Evolutionary conservation across 2,888 invertebrate genomes (phyloP).

Genomic region (Notodonta dromedarius): DNA sequence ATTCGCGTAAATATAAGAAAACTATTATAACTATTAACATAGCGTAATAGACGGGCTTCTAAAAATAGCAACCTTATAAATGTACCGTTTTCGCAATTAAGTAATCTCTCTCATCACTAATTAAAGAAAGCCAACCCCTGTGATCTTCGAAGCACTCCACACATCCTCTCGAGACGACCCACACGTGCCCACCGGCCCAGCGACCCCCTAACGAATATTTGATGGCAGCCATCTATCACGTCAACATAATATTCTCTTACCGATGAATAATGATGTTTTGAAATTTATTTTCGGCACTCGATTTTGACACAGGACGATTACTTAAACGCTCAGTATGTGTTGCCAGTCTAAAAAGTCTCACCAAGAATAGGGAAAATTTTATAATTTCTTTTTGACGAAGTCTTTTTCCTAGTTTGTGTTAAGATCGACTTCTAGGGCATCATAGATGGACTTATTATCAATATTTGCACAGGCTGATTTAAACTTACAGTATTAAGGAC

Average conservation of each 20-base stretch:
- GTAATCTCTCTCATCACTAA: constrained; percentile 4
- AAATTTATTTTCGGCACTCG: constrained; percentile 59
- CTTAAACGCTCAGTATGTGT: constrained; percentile 32
- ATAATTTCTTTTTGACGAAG: no score
- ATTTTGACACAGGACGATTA: constrained; percentile 54
- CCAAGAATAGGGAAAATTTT: neutral
- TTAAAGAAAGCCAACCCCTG: neutral
- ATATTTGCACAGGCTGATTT: no score
- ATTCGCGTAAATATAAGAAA: no score
- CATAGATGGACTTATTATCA: no score
- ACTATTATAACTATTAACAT: no score
- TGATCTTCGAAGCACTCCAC: constrained; percentile 2
- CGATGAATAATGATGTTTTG: constrained; percentile 72
- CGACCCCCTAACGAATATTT: constrained; percentile 54
- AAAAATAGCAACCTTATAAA: no score
- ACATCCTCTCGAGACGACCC: constrained; percentile 4
- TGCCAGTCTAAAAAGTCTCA: neutral
- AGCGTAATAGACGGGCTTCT: no score
- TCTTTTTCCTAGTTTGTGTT: no score
- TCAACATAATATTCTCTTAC: constrained; percentile 63
- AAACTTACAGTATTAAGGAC: no score
- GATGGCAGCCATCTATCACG: constrained; percentile 65
- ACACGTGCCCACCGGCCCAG: neutral
- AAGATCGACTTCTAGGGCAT: no score
- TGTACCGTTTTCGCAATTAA: neutral